Base-by-base conservation (phyloP, 2,797 vertebrate genomes). In the Nothura maculosa region DNA sequence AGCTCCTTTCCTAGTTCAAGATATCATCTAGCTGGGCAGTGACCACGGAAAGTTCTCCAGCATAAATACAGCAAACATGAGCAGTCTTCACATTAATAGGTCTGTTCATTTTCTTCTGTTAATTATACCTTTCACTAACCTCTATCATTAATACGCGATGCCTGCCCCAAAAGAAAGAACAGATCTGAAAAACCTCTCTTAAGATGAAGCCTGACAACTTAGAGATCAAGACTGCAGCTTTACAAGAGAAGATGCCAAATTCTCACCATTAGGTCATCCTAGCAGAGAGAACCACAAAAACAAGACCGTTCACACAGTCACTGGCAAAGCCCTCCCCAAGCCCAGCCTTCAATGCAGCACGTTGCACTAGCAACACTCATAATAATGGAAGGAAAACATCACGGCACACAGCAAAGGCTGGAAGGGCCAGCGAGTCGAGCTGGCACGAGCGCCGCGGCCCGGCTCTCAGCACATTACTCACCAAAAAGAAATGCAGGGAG, bases 401-500 rank as follows among this genome's bases (percentile, higher is more conserved):
- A 82, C 1, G 0, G 85, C 74, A 85, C 27, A 92, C 76, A 83
- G 88, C 79, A 73, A 86, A 84, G 32, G 68, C 45, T 92, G 76
- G 73, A 92, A 92, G 43, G 89, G 58, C 6, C 85, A 85, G 72
- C 20, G 61, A 90, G 68, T 73, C 76, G 42, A 96, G 34, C 62
- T 78, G 85, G 82, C 0, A 0, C 79, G 90, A 61, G 81, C 87
- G 89, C 93, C n/a, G 50, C 90, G 85, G 87, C 70, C 86, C 0
- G 4, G 82, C 88, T 94, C 94, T 97, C 96, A 96, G 94, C 86
- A 91, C 93, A 96, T 96, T 96, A 97, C 96, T 98, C 97, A 97
- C 64, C 57, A 94, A 78, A 30, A 95, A 97, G 96, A 98, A 97
- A 97, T 96, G 94, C 67, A 78, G 86, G 13, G 52, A 84, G 89